These are phyloP conservation scores for Heliconius himera DNA, from an alignment of 1,140 invertebrate genomes.

Conservation along the genomic window DNA sequence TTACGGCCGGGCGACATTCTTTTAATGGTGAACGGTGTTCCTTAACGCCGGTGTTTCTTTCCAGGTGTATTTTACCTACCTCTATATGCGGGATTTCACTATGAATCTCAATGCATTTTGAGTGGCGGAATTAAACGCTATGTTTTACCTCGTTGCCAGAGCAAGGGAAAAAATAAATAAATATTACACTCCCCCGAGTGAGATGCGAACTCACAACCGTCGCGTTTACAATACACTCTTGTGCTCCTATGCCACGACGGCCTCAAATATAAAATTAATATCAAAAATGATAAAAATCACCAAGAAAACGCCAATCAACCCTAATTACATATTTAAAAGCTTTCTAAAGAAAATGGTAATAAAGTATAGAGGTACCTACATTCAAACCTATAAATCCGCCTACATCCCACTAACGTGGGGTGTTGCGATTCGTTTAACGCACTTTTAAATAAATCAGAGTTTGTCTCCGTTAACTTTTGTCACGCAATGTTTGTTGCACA, in stretches of 20 bases:
- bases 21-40: no score
- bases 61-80: no score
- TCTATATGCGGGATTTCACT: no score
- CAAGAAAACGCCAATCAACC: background rate
- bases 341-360: background rate
- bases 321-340: constrained; percentile 11
- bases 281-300: background rate
- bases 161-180: background rate
- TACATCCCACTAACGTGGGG: background rate
- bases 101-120: no score
- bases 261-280: background rate
- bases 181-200: background rate
- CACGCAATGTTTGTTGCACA: background rate
- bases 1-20: no score
- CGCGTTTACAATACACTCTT: background rate
- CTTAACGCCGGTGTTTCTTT: no score
- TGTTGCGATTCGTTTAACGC: constrained; percentile 5
- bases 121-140: no score
- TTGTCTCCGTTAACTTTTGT: background rate
- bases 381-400: constrained; percentile 3
- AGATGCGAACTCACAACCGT: background rate
- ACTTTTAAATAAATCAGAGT: background rate
- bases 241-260: background rate
- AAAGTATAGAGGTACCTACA: background rate
- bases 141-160: background rate